Evolutionary conservation across 2,113 vertebrate species (phyloP).

Genomic region (Taxidea taxus): DNA sequence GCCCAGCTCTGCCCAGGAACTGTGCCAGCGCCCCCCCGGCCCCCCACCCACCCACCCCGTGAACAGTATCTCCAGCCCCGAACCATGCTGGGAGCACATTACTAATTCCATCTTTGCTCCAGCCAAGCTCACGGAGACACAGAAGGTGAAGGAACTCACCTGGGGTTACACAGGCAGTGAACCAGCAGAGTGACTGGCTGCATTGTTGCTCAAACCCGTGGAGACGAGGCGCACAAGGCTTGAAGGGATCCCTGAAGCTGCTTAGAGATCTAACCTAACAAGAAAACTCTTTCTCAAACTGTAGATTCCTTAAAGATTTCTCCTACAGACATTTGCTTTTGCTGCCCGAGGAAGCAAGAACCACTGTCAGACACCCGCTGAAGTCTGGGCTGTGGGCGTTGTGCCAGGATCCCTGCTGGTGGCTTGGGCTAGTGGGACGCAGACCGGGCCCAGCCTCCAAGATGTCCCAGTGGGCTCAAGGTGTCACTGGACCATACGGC

Average conservation of each 20-base stretch:
- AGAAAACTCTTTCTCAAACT: not conserved
- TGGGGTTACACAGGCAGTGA: accelerated
- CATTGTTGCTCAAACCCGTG: accelerated
- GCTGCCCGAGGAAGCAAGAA: not conserved
- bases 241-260: not conserved
- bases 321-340: not conserved
- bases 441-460: not conserved
- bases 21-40: accelerated
- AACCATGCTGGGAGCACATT: accelerated
- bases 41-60: too few species aligned
- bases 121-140: not conserved
- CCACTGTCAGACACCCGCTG: accelerated
- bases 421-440: not conserved
- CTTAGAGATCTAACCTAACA: not conserved
- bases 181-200: not conserved
- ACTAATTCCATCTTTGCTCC: too few species aligned
- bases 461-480: not conserved
- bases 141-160: not conserved
- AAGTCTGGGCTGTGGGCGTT: not conserved
- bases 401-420: accelerated
- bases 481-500: not conserved
- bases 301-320: not conserved
- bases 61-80: accelerated
- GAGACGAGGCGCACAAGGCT: not conserved
- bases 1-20: not conserved